Percentiles rank a stretch among this genome's conserved stretches.
Evolutionary conservation across 1,140 invertebrate species (phyloP).

Genomic region (Bombyx mandarina): DNA sequence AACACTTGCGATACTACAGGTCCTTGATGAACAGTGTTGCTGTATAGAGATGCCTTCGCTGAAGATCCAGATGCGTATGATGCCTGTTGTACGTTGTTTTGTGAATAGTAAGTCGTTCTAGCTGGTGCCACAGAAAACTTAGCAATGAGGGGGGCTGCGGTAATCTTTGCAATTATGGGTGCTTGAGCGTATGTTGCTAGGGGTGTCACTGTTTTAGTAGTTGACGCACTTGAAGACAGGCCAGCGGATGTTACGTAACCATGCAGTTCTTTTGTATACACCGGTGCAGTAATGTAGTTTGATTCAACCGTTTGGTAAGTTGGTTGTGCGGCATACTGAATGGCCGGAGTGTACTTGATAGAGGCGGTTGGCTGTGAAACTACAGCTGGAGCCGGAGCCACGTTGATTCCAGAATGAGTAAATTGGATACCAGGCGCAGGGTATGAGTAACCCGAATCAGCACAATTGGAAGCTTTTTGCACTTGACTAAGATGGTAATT

Average conservation of each 20-base stretch:
- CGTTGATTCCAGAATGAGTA: constrained; percentile 32
- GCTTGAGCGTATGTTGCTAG: constrained; percentile 59
- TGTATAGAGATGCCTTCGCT: constrained; percentile 46
- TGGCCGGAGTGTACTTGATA: constrained; percentile 15
- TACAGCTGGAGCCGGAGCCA: constrained; percentile 13
- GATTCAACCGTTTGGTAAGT: constrained; percentile 34
- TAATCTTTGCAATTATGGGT: constrained; percentile 64
- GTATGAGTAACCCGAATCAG: constrained; percentile 59
- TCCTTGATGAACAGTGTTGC: constrained; percentile 30
- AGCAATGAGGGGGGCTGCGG: constrained; percentile 60
- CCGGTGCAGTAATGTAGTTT: constrained; percentile 20
- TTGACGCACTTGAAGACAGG: constrained; percentile 37
- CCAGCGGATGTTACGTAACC: constrained; percentile 64
- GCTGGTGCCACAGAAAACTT: constrained; percentile 44
- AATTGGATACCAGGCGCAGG: constrained; percentile 51
- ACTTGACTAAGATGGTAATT: constrained; percentile 61
- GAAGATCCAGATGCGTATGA: constrained; percentile 28
- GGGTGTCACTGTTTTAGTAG: constrained; percentile 34
- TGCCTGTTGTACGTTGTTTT: constrained; percentile 43
- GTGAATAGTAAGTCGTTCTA: constrained; percentile 32
- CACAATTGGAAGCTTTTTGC: constrained; percentile 46
- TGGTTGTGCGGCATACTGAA: constrained; percentile 26
- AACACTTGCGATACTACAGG: constrained; percentile 60
- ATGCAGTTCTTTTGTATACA: constrained; percentile 46
- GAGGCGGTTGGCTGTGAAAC: constrained; percentile 20